Conservation (phyloP, 2,888 invertebrate genomes). For the Noctua fimbriata region DNA sequence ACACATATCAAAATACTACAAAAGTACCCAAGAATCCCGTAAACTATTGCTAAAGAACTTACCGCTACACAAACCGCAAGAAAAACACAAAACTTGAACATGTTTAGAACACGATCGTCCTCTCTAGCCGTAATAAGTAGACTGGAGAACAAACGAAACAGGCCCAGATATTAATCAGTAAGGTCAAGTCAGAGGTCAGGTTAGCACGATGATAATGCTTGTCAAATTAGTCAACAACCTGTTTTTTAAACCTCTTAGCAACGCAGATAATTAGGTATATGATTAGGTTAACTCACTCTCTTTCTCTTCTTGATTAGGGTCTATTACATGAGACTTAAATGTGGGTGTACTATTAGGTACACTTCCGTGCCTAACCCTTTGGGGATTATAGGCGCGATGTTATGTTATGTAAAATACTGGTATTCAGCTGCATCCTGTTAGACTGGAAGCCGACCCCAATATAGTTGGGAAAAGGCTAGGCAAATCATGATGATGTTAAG, state of each 20-base stretch:
- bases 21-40: background rate
- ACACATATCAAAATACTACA: background rate
- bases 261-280: background rate
- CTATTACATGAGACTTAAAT: no score
- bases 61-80: conserved; percentile 37
- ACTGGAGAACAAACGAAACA: conserved; percentile 39
- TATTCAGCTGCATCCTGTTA: no score
- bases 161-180: conserved; percentile 22
- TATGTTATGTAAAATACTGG: no score
- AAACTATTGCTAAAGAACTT: conserved; percentile 12
- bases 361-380: no score
- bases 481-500: no score
- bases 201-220: conserved; percentile 12
- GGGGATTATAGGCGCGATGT: no score
- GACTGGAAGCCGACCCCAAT: no score
- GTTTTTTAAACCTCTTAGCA: conserved; percentile 19
- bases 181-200: conserved; percentile 48
- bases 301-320: no score
- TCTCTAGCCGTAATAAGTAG: background rate
- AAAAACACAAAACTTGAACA: conserved; percentile 50
- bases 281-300: no score
- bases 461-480: no score
- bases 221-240: conserved; percentile 25
- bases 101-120: conserved; percentile 30
- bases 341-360: no score